phyloP scores from a whole-genome alignment of 2,888 invertebrate genomes.

The Polymixis lichenea region DNA sequence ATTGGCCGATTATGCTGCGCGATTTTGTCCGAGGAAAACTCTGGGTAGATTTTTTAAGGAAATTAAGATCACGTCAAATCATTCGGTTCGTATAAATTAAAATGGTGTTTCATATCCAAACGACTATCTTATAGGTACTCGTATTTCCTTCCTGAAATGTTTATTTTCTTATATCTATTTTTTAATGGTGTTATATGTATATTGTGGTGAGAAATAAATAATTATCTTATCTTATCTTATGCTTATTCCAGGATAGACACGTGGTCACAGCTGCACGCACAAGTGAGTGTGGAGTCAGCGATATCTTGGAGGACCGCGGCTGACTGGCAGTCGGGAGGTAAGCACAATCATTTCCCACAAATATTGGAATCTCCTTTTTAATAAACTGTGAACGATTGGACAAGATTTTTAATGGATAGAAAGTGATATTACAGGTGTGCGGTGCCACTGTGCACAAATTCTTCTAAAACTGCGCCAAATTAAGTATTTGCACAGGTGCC shows the following conservation, averaged over 20 bases:
- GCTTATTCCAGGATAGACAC: constrained; percentile 83
- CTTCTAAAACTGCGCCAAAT: no score
- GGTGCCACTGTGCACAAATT: no score
- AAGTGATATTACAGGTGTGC: no score
- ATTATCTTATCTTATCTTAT: background rate
- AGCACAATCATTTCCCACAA: background rate
- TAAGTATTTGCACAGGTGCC: no score
- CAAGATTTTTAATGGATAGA: no score
- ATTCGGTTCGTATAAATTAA: background rate
- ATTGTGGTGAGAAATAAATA: no score
- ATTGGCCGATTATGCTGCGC: no score
- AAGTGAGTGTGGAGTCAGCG: constrained; percentile 87
- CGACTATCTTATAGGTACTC: background rate
- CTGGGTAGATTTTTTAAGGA: no score
- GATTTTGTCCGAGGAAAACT: background rate
- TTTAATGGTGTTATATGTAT: no score
- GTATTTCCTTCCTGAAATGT: background rate
- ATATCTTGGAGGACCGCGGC: constrained; percentile 88
- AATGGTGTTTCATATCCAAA: background rate
- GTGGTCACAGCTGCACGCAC: constrained; percentile 87
- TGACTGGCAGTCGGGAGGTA: constrained; percentile 88
- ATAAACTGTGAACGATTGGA: no score
- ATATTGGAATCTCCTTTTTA: background rate
- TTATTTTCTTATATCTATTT: no score
- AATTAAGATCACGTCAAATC: background rate